These are phyloP conservation scores for Saccostrea cuccullata DNA, from an alignment of 1,140 invertebrate species.

Conservation along the genomic window DNA sequence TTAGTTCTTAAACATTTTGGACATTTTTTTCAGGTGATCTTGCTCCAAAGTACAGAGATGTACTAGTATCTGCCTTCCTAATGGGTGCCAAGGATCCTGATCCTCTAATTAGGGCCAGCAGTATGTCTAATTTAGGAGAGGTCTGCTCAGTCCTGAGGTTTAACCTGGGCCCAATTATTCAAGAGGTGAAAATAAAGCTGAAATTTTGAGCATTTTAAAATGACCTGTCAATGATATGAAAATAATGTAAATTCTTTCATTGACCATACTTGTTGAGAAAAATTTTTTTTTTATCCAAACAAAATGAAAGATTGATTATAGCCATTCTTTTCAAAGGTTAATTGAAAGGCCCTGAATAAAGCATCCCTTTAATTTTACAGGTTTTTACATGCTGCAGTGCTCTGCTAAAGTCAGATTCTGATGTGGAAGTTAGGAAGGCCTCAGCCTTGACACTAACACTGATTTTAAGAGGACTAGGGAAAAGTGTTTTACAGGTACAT, in stretches of 20 bases:
- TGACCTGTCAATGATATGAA: no score
- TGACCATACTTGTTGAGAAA: no score
- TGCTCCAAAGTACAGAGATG: conserved; percentile 85
- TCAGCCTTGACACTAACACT: conserved; percentile 87
- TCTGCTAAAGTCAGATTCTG: conserved; percentile 85
- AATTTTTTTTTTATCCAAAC: no score
- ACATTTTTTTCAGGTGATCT: conserved; percentile 84
- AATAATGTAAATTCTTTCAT: no score
- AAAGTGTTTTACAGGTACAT: conserved; percentile 82
- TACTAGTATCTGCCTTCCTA: conserved; percentile 87
- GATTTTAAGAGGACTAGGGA: conserved; percentile 86
- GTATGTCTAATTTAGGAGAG: conserved; percentile 91
- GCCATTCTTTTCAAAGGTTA: no score
- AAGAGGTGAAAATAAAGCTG: conserved; percentile 82
- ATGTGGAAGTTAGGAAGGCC: conserved; percentile 87
- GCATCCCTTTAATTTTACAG: conserved; percentile 76
- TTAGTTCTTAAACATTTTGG: no score
- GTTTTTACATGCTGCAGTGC: conserved; percentile 85
- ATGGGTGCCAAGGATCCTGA: conserved; percentile 85
- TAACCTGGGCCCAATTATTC: conserved; percentile 85
- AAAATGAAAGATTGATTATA: no score
- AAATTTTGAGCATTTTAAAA: no score
- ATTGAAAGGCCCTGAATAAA: no score
- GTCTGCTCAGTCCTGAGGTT: conserved; percentile 88
- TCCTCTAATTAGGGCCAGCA: conserved; percentile 87